Evolutionary conservation across 2,797 vertebrate genomes (phyloP).

Genomic region (Remorina albescens): DNA sequence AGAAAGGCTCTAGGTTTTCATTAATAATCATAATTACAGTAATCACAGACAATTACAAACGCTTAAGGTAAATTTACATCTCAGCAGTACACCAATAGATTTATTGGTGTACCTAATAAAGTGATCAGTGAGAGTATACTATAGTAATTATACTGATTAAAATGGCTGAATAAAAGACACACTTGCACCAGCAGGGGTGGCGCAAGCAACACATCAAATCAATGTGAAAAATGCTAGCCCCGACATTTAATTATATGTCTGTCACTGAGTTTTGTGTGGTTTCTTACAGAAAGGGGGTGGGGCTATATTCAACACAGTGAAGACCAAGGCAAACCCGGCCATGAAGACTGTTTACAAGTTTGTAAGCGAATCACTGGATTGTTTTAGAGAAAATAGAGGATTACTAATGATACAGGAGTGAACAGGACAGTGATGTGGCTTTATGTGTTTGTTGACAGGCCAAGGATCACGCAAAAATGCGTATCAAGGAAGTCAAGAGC

Average conservation of each 20-base stretch:
- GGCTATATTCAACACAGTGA: constrained; percentile 96
- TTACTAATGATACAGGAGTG: not conserved
- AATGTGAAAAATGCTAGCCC: not conserved
- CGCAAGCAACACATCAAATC: not conserved
- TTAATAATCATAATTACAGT: too few species aligned
- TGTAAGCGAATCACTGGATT: constrained; percentile 85
- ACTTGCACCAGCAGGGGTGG: too few species aligned
- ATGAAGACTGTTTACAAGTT: constrained; percentile 99
- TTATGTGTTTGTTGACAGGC: constrained; percentile 84
- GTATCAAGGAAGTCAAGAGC: constrained; percentile 98
- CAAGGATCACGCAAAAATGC: constrained; percentile 98
- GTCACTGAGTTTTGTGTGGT: constrained; percentile 10
- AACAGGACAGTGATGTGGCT: not conserved
- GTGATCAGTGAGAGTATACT: too few species aligned
- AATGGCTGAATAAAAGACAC: too few species aligned
- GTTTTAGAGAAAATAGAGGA: not conserved
- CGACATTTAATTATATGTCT: not conserved
- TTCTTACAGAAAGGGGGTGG: constrained; percentile 94
- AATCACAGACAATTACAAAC: too few species aligned
- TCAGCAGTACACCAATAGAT: too few species aligned
- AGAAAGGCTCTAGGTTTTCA: too few species aligned
- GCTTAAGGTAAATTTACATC: too few species aligned
- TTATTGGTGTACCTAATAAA: too few species aligned
- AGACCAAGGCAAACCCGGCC: constrained; percentile 97
- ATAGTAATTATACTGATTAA: too few species aligned